Conservation (phyloP, 1,140 invertebrate genomes). For the Eumaeus atala region DNA sequence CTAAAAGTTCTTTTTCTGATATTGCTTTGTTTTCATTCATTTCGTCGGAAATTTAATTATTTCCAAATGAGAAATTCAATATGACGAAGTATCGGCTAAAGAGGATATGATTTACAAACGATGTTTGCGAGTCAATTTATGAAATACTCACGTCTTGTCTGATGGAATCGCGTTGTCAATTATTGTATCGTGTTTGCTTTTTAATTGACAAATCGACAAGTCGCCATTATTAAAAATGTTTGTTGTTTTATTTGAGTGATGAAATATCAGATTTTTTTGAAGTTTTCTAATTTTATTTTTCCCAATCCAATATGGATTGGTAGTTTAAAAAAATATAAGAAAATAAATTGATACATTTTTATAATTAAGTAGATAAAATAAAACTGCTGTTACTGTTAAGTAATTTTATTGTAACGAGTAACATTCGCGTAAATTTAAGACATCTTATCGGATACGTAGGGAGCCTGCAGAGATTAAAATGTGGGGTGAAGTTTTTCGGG, state of each 20-base stretch:
- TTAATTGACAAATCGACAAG: slow-evolving; percentile 6
- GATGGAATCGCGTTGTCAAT: slow-evolving; percentile 13
- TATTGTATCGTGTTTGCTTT: slow-evolving; percentile 13
- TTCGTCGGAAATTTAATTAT: slow-evolving; percentile 33
- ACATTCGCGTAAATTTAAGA: too few relatives aligned
- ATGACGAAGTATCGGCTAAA: slow-evolving; percentile 25
- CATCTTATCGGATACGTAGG: too few relatives aligned
- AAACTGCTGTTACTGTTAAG: too few relatives aligned
- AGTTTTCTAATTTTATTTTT: too few relatives aligned
- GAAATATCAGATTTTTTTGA: too few relatives aligned
- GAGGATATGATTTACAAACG: slow-evolving; percentile 15
- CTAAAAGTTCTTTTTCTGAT: slow-evolving; percentile 53
- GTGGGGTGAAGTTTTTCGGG: too few relatives aligned
- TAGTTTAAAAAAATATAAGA: too few relatives aligned
- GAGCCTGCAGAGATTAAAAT: too few relatives aligned
- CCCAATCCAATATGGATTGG: background rate
- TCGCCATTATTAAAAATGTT: slow-evolving; percentile 10
- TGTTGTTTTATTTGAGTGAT: background rate
- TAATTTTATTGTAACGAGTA: too few relatives aligned
- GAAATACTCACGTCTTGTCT: slow-evolving; percentile 9
- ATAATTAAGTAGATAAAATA: too few relatives aligned
- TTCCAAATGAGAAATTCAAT: slow-evolving; percentile 30
- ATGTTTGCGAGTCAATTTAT: slow-evolving; percentile 10
- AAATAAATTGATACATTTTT: too few relatives aligned
- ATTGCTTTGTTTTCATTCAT: slow-evolving; percentile 53